Evolutionary conservation across 64 coral and sea anemone species (phyloP).

Genomic region (Acropora tenuis): DNA sequence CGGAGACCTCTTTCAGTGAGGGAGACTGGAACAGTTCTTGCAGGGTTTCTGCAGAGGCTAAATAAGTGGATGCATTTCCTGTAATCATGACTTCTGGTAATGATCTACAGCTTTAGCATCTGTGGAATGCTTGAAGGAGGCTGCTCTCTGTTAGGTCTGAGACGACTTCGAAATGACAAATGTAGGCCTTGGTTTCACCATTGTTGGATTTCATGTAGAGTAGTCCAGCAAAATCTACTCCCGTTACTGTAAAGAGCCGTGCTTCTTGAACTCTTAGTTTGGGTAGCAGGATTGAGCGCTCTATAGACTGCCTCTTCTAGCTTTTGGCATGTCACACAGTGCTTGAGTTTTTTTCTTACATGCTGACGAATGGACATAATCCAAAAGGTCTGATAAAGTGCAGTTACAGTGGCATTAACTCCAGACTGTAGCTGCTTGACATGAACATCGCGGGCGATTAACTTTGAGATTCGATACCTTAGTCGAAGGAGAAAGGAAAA

Average conservation of each 20-base stretch:
- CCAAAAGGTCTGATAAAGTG: constrained; percentile 63
- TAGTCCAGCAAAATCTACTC: constrained; percentile 55
- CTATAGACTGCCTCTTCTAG: constrained; percentile 20
- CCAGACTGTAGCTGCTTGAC: constrained; percentile 65
- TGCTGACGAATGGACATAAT: constrained; percentile 41
- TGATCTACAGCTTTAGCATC: constrained; percentile 44
- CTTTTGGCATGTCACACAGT: constrained; percentile 67
- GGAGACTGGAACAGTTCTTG: constrained; percentile 57
- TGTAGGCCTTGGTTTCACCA: constrained; percentile 19
- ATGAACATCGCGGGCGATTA: constrained; percentile 40
- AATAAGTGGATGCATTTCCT: constrained; percentile 67
- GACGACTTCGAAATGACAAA: constrained; percentile 67
- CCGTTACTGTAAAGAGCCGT: constrained; percentile 49
- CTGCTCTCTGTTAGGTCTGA: constrained; percentile 42
- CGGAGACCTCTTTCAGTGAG: constrained; percentile 35
- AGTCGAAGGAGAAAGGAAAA: constrained; percentile 54
- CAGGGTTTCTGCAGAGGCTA: constrained; percentile 33
- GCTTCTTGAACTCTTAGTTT: constrained; percentile 54
- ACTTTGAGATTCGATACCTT: constrained; percentile 44
- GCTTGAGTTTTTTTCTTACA: constrained; percentile 38
- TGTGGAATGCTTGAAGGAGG: constrained; percentile 54
- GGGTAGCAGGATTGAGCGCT: constrained; percentile 39
- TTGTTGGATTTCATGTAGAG: constrained; percentile 21
- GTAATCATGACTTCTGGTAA: constrained; percentile 55
- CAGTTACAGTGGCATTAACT: constrained; percentile 63